A percentile compares a stretch with the other conserved stretches of the same genome.
Evolutionary conservation across 2,797 vertebrate genomes (phyloP).

Genomic region (Pangasius macronema): DNA sequence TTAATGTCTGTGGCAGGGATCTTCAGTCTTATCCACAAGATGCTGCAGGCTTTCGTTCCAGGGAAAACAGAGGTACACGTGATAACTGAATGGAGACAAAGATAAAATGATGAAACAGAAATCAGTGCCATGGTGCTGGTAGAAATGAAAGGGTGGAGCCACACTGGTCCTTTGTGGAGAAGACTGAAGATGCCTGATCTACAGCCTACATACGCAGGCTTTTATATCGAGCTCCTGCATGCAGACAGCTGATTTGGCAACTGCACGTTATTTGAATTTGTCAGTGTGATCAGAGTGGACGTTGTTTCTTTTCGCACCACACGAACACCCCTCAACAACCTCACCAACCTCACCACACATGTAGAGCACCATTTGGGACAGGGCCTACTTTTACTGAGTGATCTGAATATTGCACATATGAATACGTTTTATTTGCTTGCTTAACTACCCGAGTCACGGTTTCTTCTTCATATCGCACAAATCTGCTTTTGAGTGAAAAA

Average conservation of each 20-base stretch:
- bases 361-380: neutral
- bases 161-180: neutral
- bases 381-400: neutral
- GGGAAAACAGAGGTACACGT: neutral
- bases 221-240: neutral
- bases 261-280: neutral
- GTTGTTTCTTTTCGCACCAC: neutral
- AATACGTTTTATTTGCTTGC: neutral
- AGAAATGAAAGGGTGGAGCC: neutral
- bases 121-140: neutral
- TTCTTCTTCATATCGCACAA: neutral
- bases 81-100: neutral
- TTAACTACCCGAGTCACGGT: neutral
- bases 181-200: neutral
- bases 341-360: neutral
- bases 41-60: neutral
- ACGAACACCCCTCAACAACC: neutral
- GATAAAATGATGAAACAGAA: neutral
- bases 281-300: neutral
- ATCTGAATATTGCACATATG: neutral
- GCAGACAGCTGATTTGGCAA: neutral
- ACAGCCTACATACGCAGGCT: neutral
- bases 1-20: neutral
- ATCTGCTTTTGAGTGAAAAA: neutral
- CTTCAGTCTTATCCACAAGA: neutral